A percentile compares a stretch with the other conserved stretches of the same genome.
Conservation (phyloP, 2,113 vertebrate species). For the Myotis lucifugus region DNA sequence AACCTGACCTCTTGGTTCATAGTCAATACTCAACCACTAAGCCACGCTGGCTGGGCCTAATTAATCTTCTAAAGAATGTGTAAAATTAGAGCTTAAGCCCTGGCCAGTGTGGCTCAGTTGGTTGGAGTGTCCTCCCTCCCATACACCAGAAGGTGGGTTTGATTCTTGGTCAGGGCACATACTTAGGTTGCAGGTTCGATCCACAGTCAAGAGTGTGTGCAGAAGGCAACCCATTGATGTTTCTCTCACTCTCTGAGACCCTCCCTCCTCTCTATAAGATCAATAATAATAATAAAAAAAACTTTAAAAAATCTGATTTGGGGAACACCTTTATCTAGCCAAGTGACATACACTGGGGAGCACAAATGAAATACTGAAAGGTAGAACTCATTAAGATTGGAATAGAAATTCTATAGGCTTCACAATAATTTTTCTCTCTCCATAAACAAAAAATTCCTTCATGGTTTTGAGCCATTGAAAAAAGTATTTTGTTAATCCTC, state of each 20-base stretch:
- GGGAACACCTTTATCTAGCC: background rate
- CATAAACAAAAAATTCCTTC: constrained; percentile 7
- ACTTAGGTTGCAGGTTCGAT: no score
- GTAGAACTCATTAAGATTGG: background rate
- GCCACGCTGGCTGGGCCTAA: background rate
- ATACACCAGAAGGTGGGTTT: no score
- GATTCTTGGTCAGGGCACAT: no score
- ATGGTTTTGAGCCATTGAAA: background rate
- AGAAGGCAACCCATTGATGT: no score
- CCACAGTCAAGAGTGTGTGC: no score
- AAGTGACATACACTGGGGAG: background rate
- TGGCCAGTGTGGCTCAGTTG: no score
- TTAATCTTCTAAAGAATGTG: background rate
- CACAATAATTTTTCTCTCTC: background rate
- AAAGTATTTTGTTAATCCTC: no score
- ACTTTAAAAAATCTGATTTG: background rate
- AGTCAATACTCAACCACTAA: background rate
- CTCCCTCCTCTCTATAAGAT: no score
- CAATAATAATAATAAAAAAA: no score
- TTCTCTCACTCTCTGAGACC: no score
- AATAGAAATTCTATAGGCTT: background rate
- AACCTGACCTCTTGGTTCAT: background rate
- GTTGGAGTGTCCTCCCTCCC: no score
- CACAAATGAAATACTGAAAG: constrained; percentile 38
- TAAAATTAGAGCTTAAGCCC: background rate